Evolutionary conservation across 1,140 invertebrate genomes (phyloP), one percentile per base, ranked within the genome.

Genomic region (Saccostrea cuccullata): DNA sequence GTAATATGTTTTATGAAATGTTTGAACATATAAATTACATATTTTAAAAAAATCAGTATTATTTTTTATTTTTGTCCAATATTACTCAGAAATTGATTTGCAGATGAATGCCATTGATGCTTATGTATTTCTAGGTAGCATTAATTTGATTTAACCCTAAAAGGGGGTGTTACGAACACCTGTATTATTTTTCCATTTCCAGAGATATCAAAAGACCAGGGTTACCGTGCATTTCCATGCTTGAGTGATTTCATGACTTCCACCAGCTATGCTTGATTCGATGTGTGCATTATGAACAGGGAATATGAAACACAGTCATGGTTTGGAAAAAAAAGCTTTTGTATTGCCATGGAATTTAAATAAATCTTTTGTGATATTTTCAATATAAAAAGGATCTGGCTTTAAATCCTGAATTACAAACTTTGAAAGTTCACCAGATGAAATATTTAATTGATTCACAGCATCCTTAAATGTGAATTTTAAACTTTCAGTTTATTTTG

Each of bases 321-420:
- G 26, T 20, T 20, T 13, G 12, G 20, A 20, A 64, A 36, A 8
- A n/a, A 77, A 77, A 77, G 30, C 23, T 77, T 36, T 77, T 77
- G 26, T 30, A 77, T 77, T 77, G 70, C 70, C 70, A 77, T 77
- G 70, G 70, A 77, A 77, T 77, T 77, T 12, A 77, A 36, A 30
- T 26, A 77, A 77, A 77, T 77, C 70, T 77, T 77, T 77, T 77
- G 70, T 77, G 70, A 77, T 36, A 15, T 36, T 77, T 26, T 30
- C 70, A 40, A 30, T 47, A 9, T 47, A 47, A 77, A 73, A 77
- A 36, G 9, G 70, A 77, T 30, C 70, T 30, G 70, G 70, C 15
- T 77, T 36, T 77, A 12, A 64, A 64, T 17, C 15, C 26, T 77
- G 70, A 26, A 77, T 12, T 15, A 30, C 26, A 12, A 77, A 77